These are phyloP conservation scores for Limnodromus scolopaceus DNA, from an alignment of 2,797 vertebrate genomes.

Conservation along the genomic window DNA sequence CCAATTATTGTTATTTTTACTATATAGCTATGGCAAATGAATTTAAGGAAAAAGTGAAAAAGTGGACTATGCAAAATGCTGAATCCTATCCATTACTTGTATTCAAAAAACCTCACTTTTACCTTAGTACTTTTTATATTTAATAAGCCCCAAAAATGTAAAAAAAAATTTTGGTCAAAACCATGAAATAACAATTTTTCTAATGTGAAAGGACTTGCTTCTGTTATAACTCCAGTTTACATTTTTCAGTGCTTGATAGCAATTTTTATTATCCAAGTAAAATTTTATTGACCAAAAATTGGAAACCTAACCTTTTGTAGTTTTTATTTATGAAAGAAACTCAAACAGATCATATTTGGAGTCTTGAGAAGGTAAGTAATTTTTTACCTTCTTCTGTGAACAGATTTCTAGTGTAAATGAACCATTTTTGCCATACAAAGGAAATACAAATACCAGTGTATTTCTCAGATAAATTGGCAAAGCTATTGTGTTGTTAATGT, in stretches of 20 bases:
- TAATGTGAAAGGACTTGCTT: background rate
- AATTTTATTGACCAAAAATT: background rate
- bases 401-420: slow-evolving; percentile 21
- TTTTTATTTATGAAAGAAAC: background rate
- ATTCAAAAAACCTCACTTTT: background rate
- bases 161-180: background rate
- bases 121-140: background rate
- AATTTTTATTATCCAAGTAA: background rate
- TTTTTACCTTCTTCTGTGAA: slow-evolving; percentile 21
- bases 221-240: background rate
- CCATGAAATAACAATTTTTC: background rate
- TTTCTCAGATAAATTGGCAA: background rate
- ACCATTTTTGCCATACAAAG: slow-evolving; percentile 1
- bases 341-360: background rate
- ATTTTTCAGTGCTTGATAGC: background rate
- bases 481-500: background rate
- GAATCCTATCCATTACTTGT: background rate
- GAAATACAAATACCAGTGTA: background rate
- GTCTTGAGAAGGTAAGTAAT: background rate
- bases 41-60: background rate
- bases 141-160: background rate
- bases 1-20: background rate
- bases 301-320: slow-evolving; percentile 27
- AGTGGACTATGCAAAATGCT: background rate
- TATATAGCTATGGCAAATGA: background rate